A percentile compares a stretch with the other conserved stretches of the same genome.
Conservation (phyloP, 2,888 invertebrate genomes). For the Podabrus alpinus region DNA sequence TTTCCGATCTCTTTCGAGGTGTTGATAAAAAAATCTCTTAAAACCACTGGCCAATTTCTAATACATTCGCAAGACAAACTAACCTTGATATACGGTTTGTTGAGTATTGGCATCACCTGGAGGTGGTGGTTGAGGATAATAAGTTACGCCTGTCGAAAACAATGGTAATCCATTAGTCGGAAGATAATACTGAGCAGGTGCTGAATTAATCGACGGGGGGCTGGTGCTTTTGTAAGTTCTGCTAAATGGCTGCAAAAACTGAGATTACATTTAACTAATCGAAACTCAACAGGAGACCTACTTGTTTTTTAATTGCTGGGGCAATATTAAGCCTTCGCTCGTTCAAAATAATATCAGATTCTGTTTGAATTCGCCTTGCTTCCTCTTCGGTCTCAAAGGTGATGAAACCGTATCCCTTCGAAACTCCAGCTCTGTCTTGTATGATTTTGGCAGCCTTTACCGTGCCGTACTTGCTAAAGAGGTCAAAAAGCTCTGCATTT, state of each 20-base stretch:
- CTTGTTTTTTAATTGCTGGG: slow-evolving; percentile 83
- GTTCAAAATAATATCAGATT: slow-evolving; percentile 76
- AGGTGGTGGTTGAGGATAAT: slow-evolving; percentile 46
- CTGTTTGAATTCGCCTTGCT: slow-evolving; percentile 73
- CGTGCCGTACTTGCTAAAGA: slow-evolving; percentile 88
- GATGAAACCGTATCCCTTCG: slow-evolving; percentile 88
- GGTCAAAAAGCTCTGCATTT: slow-evolving; percentile 87
- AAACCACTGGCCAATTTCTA: no score
- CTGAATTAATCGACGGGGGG: slow-evolving; percentile 58
- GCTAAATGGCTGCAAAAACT: slow-evolving; percentile 53
- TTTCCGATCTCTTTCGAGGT: no score
- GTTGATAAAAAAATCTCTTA: no score
- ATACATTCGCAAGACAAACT: slow-evolving; percentile 19
- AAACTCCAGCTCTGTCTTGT: slow-evolving; percentile 90
- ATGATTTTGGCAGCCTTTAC: slow-evolving; percentile 94
- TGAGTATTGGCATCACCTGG: slow-evolving; percentile 47
- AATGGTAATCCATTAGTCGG: slow-evolving; percentile 50
- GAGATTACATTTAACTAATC: slow-evolving; percentile 5
- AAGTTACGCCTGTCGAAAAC: slow-evolving; percentile 51
- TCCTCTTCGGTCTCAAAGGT: slow-evolving; percentile 88
- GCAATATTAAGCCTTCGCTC: slow-evolving; percentile 85
- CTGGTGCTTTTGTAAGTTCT: slow-evolving; percentile 61
- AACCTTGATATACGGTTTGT: slow-evolving; percentile 52
- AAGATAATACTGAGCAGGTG: slow-evolving; percentile 52
- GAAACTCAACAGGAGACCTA: neutral